Evolutionary conservation across 2,888 invertebrate species (phyloP).

Genomic region (Hipparchia sbordonii): DNA sequence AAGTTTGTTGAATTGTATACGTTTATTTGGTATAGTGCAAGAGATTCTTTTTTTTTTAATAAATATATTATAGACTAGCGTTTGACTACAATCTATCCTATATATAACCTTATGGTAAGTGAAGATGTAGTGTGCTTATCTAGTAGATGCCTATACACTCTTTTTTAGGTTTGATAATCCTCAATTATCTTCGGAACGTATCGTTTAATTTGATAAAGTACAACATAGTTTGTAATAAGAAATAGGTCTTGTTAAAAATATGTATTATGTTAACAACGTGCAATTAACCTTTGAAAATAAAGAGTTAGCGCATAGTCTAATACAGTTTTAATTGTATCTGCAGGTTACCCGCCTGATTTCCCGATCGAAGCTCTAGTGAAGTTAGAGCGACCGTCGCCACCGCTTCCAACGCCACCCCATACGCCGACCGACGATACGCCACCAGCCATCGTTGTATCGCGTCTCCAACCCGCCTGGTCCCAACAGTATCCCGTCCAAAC

Average conservation of each 20-base stretch:
- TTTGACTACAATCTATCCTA: too few species aligned
- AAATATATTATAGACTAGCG: too few species aligned
- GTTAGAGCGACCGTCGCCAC: constrained; percentile 83
- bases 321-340: constrained; percentile 45
- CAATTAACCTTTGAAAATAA: neutral
- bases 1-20: constrained; percentile 46
- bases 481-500: constrained; percentile 64
- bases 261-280: neutral
- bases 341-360: constrained; percentile 84
- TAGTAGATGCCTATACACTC: neutral
- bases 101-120: too few species aligned
- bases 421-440: constrained; percentile 86
- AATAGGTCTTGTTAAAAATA: neutral
- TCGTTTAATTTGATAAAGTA: too few species aligned
- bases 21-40: constrained; percentile 23
- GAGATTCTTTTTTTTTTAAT: too few species aligned
- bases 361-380: constrained; percentile 83
- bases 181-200: neutral
- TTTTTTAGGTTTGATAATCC: constrained; percentile 9
- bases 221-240: neutral
- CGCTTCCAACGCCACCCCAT: constrained; percentile 88
- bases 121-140: too few species aligned
- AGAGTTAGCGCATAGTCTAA: constrained; percentile 11
- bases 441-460: constrained; percentile 73
- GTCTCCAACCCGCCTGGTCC: constrained; percentile 68